Evolutionary conservation across 2,797 vertebrate species (phyloP).

Genomic region (Dromococcyx pavoninus): DNA sequence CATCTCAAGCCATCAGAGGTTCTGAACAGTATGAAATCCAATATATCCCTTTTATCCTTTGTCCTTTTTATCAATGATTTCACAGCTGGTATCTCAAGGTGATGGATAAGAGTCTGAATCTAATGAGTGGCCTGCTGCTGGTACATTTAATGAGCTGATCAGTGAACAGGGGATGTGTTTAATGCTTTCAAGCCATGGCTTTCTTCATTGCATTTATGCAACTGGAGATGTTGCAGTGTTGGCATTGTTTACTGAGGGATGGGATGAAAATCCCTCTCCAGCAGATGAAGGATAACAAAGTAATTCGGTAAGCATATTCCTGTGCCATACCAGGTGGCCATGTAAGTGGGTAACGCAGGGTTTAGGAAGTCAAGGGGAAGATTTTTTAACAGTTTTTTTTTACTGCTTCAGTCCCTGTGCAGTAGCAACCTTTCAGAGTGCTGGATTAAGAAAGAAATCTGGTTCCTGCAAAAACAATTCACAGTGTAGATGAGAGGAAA

Average conservation of each 20-base stretch:
- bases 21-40: constrained; percentile 61
- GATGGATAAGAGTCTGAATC: constrained; percentile 63
- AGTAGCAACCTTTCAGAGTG: not conserved
- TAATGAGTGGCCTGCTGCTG: constrained; percentile 69
- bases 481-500: not conserved
- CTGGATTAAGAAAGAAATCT: not conserved
- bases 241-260: not conserved
- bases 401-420: not conserved
- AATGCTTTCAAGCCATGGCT: not conserved
- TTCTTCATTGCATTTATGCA: not conserved
- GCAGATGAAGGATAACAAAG: not conserved
- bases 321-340: not conserved
- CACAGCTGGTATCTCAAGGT: constrained; percentile 70
- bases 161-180: constrained; percentile 12
- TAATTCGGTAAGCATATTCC: not conserved
- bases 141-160: constrained; percentile 70
- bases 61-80: constrained; percentile 69
- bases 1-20: constrained; percentile 47
- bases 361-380: not conserved
- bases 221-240: not conserved
- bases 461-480: not conserved
- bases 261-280: not conserved
- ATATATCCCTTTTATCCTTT: constrained; percentile 69
- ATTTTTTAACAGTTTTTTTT: not conserved
- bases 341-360: not conserved